Conservation (phyloP, 1,140 invertebrate species). For the Nymphalis io region DNA sequence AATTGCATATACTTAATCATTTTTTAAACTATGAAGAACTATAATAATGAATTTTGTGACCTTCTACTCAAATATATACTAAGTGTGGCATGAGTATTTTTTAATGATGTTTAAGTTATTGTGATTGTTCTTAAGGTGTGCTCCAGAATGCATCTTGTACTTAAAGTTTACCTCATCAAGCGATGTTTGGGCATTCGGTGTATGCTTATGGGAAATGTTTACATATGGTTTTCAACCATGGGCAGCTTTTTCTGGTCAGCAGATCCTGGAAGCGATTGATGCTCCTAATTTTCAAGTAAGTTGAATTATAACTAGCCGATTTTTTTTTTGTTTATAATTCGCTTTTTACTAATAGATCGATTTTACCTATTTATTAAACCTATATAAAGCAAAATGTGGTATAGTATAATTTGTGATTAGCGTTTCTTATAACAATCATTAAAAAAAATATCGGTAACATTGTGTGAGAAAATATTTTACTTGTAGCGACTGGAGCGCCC, state of each 20-base stretch:
- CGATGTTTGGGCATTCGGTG: slow-evolving; percentile 98
- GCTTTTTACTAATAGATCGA: too few relatives aligned
- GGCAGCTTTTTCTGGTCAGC: slow-evolving; percentile 96
- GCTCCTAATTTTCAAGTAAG: slow-evolving; percentile 90
- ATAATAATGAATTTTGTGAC: too few relatives aligned
- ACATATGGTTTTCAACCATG: slow-evolving; percentile 98
- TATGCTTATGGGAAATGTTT: slow-evolving; percentile 99
- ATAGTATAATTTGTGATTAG: too few relatives aligned
- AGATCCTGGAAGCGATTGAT: slow-evolving; percentile 98
- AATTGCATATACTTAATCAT: too few relatives aligned
- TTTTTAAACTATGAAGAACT: too few relatives aligned
- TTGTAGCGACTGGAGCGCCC: slow-evolving; percentile 93
- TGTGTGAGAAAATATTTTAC: not conserved
- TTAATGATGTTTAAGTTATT: not conserved
- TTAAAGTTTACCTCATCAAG: slow-evolving; percentile 96
- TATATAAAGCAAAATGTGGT: too few relatives aligned
- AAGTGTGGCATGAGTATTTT: too few relatives aligned
- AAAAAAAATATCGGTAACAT: too few relatives aligned
- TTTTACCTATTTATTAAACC: too few relatives aligned
- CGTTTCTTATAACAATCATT: too few relatives aligned
- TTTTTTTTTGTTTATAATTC: slow-evolving; percentile 6
- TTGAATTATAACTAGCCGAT: not conserved
- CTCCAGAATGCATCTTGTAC: slow-evolving; percentile 98
- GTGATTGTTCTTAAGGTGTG: slow-evolving; percentile 85
- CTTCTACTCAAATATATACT: too few relatives aligned